Conservation (phyloP, 1,140 invertebrate genomes). For the Penaeus chinensis region DNA sequence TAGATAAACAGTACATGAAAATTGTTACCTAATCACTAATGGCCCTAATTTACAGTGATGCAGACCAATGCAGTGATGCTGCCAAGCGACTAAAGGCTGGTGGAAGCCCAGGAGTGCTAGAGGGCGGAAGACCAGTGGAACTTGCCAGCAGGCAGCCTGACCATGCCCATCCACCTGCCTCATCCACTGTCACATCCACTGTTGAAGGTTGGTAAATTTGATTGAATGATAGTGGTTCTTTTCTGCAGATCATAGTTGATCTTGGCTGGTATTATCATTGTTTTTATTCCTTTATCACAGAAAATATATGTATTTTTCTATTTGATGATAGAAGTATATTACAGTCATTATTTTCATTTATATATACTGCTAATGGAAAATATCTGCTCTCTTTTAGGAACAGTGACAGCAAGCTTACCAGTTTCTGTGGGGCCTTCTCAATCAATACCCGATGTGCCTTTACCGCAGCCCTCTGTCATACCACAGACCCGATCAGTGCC, state of each 20-base stretch:
- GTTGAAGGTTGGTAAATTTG: too few species aligned
- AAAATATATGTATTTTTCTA: too few species aligned
- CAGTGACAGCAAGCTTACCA: constrained; percentile 21
- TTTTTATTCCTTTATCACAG: too few species aligned
- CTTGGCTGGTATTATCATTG: too few species aligned
- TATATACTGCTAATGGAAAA: not conserved
- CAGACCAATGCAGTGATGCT: constrained; percentile 14
- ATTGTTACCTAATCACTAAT: not conserved
- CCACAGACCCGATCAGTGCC: constrained; percentile 26
- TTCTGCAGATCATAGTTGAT: too few species aligned
- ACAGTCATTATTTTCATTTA: not conserved
- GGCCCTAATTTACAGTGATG: constrained; percentile 14
- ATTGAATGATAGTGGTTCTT: too few species aligned
- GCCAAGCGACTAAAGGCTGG: constrained; percentile 19
- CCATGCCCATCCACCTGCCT: not conserved
- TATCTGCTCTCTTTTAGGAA: not conserved
- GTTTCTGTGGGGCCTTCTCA: constrained; percentile 33
- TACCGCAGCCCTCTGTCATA: not conserved
- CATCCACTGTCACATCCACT: not conserved
- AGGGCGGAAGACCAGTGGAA: constrained; percentile 5
- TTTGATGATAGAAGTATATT: not conserved
- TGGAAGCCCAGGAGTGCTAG: constrained; percentile 14
- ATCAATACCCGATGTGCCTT: constrained; percentile 52
- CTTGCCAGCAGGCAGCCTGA: not conserved
- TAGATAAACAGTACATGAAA: not conserved